Conservation (phyloP, 2,113 vertebrate genomes). For the Limnothrissa miodon region DNA sequence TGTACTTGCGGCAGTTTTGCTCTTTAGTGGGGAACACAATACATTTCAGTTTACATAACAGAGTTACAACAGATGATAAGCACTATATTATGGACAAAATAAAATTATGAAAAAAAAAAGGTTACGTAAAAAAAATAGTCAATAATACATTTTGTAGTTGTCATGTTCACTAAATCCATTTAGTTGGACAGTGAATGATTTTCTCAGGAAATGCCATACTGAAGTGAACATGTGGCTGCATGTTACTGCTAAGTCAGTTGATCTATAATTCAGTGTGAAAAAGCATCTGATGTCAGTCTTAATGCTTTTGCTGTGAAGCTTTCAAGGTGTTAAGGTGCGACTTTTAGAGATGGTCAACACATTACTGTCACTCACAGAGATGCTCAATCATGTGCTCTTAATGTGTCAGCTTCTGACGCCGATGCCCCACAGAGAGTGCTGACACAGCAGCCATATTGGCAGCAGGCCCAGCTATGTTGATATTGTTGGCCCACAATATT, state of each 20-base stretch:
- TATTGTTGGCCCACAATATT: background rate
- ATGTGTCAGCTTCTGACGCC: constrained; percentile 3
- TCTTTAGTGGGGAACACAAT: background rate
- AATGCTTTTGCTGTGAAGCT: background rate
- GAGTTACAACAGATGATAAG: background rate
- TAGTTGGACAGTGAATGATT: background rate
- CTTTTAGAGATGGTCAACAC: background rate
- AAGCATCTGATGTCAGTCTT: background rate
- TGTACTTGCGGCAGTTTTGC: background rate
- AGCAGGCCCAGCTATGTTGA: background rate
- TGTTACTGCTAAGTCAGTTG: background rate
- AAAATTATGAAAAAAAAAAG: background rate
- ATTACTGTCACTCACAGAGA: constrained; percentile 10
- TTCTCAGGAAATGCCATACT: background rate
- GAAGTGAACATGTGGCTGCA: background rate
- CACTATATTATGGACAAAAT: background rate
- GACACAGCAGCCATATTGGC: constrained; percentile 13
- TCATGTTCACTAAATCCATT: background rate
- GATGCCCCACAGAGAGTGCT: background rate
- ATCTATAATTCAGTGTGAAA: background rate
- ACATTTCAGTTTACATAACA: background rate
- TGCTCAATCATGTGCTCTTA: background rate
- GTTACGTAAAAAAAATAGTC: background rate
- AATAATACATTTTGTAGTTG: background rate
- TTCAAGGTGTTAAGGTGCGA: background rate